Evolutionary conservation across 2,888 invertebrate genomes (phyloP).

Genomic region (Bombylius major): DNA sequence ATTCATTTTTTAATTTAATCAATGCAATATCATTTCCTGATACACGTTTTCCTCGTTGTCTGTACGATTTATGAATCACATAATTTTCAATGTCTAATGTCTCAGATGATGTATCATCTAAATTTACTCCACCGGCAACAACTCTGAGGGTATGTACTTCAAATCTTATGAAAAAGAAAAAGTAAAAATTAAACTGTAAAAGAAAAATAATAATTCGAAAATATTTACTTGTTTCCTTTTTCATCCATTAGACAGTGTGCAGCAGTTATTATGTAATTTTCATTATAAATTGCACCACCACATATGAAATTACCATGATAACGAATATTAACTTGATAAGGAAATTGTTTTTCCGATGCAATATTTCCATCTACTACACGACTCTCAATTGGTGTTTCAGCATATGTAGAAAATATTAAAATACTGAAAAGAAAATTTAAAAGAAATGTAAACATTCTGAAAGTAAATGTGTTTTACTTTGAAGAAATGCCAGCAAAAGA

Average conservation of each 20-base stretch:
- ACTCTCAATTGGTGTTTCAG: too few species aligned
- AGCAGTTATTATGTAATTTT: conserved; percentile 21
- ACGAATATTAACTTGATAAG: conserved; percentile 30
- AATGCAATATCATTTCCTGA: conserved; percentile 24
- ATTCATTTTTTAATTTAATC: conserved; percentile 21
- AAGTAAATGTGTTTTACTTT: too few species aligned
- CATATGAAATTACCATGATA: conserved; percentile 22
- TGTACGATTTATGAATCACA: too few species aligned
- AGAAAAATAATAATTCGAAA: neutral
- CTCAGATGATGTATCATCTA: too few species aligned
- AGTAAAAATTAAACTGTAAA: neutral
- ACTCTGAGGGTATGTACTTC: too few species aligned
- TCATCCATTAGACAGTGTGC: conserved; percentile 23
- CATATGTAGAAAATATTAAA: too few species aligned
- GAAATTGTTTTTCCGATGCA: conserved; percentile 25
- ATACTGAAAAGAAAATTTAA: too few species aligned
- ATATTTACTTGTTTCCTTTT: conserved; percentile 18
- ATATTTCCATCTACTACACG: conserved; percentile 27
- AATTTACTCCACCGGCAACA: conserved; percentile 12
- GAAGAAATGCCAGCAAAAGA: too few species aligned
- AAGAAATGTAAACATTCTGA: too few species aligned
- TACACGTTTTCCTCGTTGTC: conserved; percentile 10
- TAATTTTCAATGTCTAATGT: too few species aligned
- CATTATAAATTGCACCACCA: conserved; percentile 20
- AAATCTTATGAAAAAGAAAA: too few species aligned